Percentiles rank a stretch among this genome's conserved stretches.
Conservation (phyloP, 2,797 vertebrate species). For the Enteromius thamalakanensis region DNA sequence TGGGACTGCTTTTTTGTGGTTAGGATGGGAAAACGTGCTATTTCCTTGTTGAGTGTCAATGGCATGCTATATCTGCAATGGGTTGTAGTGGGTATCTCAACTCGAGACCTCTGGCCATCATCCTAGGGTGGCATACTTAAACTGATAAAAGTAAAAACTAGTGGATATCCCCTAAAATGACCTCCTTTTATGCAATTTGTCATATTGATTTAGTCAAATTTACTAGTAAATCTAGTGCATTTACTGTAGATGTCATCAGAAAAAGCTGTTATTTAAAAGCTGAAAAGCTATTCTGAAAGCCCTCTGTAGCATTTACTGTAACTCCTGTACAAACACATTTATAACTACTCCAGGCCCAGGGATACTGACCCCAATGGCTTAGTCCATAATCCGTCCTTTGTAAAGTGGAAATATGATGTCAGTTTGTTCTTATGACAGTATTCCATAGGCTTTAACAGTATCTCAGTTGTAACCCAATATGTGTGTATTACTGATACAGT, state of each 20-base stretch:
- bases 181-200: not conserved
- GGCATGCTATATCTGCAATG: too few relatives aligned
- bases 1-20: too few relatives aligned
- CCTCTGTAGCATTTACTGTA: not conserved
- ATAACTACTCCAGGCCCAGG: not conserved
- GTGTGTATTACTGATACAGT: conserved; percentile 25
- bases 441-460: conserved; percentile 17
- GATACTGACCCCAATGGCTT: not conserved
- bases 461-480: conserved; percentile 45
- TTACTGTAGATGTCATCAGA: not conserved
- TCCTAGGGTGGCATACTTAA: too few relatives aligned
- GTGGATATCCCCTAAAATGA: not conserved
- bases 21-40: too few relatives aligned
- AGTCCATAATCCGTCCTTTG: not conserved
- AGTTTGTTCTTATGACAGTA: not conserved
- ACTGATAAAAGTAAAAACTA: too few relatives aligned
- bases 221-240: not conserved
- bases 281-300: not conserved
- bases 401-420: conserved; percentile 9
- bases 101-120: too few relatives aligned
- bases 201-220: not conserved
- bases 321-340: not conserved
- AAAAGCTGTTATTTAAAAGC: not conserved
- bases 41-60: too few relatives aligned
- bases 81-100: too few relatives aligned